Base-by-base conservation (phyloP, 2,113 vertebrate genomes). In the Conger conger region DNA sequence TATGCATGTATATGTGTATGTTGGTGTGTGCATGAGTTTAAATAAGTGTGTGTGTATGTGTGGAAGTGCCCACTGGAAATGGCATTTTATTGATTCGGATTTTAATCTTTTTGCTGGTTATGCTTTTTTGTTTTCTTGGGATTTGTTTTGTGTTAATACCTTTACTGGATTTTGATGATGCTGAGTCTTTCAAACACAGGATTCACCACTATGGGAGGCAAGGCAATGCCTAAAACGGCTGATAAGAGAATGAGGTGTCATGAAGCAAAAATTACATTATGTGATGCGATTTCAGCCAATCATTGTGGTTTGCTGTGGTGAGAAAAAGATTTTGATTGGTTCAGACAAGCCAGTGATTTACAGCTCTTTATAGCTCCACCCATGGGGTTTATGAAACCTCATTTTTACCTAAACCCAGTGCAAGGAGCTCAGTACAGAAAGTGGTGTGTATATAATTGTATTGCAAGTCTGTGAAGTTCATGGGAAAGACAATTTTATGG, bases 371-470 rank as follows among this genome's bases (percentile, higher is more conserved):
- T 63, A 63, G 57, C 57, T 63, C 20, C 57, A 63, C 57, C 27
- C 57, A 23, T 63, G 4, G 23, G 18, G 57, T 63, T 57, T 16
- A 57, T 57, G 54, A 92, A 92, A 68, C 37, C 40, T 91, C 53
- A 93, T 96, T 68, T 93, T 94, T 92, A 92, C 91, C 93, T 93
- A 93, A 33, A 93, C 94, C 93, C 93, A 93, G 94, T 94, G 93
- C 93, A 90, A 92, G 60, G 93, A 92, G 94, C 94, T 96, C 95
- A 96, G 95, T 96, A 95, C 96, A 96, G 95, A 93, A 94, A 93
- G 94, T 92, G 95, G 94, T 94, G 94, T 97, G 96, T 97, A 96
- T 94, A 96, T 96, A 96, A 91, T 94, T 97, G 95, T 94, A 92
- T 94, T 96, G 95, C 94, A 73, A 95, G 96, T 96, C 96, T 96